Base-by-base conservation (phyloP, 2,888 invertebrate genomes). In the Melieria omissa region DNA sequence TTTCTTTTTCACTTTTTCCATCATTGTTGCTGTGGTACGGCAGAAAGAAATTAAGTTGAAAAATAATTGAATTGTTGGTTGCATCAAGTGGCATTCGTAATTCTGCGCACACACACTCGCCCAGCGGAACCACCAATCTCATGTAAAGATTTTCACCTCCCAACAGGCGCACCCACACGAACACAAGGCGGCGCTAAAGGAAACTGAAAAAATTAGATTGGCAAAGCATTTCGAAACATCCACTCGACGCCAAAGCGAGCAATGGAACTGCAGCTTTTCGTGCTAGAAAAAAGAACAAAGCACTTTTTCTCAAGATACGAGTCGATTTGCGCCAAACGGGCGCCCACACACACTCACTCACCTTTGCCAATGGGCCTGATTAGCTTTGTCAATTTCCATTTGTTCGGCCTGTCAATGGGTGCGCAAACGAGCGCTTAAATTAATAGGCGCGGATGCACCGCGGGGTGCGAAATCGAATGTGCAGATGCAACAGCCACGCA, bases 51-150 rank as follows among this genome's bases (percentile, higher is more conserved):
- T 82, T 83, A 83, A 84, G 83, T 84, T 83, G 81, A 84, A 84
- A 82, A 82, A 84, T 83, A 85, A 83, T 84, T 84, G 83, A 85
- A 83, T 83, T 29, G 29, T 29, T 80, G 84, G 80, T 83, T 83
- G 84, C 80, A 83, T 84, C 83, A 83, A 85, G 85, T 83, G 83
- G 74, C 76, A 69, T 52, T 52, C 52, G 52, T 9, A n/a, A 52
- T 52, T 52, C 7, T 9, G 29, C 29, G 29, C 29, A 29, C 29
- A 29, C 29, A 29, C 16, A 16, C 16, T 16, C 16, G 16, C 16
- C 16, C 16, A 16, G 16, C 29, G 29, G 29, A 29, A 29, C 29
- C 29, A 29, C 29, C 29, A 29, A 29, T 29, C 29, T 29, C 29
- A 0, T 29, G 29, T 29, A 29, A 29, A 29, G 29, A 29, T 29